A percentile compares a stretch with the other conserved stretches of the same genome.
These are phyloP conservation scores for Caenorhabditis tropicalis DNA, from an alignment of 1,140 invertebrate species.

Conservation along the genomic window DNA sequence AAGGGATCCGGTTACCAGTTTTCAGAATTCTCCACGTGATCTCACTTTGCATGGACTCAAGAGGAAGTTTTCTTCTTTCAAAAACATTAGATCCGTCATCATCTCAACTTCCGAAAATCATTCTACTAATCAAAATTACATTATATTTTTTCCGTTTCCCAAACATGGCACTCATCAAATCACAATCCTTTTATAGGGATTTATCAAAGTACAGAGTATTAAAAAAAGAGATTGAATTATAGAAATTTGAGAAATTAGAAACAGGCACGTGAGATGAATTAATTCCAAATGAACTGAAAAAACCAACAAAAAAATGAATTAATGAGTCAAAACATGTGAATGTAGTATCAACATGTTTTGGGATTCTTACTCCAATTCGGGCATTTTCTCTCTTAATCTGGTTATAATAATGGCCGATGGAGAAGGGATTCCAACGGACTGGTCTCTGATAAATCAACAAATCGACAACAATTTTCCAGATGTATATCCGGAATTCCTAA, in stretches of 20 bases:
- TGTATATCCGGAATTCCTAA: no score
- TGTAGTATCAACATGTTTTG: conserved; percentile 7
- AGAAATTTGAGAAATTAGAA: background rate
- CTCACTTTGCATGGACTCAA: background rate
- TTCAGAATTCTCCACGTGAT: background rate
- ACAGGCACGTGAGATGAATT: background rate
- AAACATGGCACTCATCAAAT: background rate
- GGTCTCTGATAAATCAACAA: background rate
- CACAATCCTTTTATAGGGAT: background rate
- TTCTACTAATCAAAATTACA: background rate
- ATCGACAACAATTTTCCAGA: background rate
- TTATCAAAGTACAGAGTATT: background rate
- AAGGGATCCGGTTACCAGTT: background rate
- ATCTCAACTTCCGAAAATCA: background rate
- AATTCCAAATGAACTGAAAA: conserved; percentile 4
- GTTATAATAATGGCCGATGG: background rate
- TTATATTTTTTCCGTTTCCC: background rate
- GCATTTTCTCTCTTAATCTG: background rate
- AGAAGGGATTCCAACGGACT: background rate
- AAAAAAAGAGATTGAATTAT: background rate
- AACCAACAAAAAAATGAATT: background rate
- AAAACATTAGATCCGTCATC: background rate
- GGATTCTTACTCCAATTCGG: background rate
- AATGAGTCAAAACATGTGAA: conserved; percentile 7
- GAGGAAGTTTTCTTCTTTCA: background rate